Evolutionary conservation across 2,888 invertebrate genomes (phyloP).

Genomic region (Philopedon plagiatum): DNA sequence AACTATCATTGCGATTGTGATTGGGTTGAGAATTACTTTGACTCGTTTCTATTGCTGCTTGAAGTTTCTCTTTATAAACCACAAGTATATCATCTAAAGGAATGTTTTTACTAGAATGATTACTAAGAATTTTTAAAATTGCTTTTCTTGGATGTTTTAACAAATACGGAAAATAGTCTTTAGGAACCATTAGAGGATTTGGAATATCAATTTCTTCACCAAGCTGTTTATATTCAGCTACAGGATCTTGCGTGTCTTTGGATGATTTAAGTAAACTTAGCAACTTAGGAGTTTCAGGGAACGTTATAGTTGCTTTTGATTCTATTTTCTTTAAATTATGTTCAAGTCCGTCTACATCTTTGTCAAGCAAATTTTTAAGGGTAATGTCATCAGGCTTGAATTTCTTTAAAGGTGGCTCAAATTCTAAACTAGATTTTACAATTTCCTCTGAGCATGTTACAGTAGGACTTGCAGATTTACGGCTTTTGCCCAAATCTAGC

Average conservation of each 20-base stretch:
- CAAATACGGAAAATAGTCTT: conserved; percentile 80
- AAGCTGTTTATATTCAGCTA: conserved; percentile 80
- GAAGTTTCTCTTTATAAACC: conserved; percentile 48
- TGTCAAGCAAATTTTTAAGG: conserved; percentile 71
- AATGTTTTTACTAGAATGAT: conserved; percentile 70
- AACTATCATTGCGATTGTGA: not conserved
- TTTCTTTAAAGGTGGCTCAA: conserved; percentile 70
- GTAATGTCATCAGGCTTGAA: conserved; percentile 70
- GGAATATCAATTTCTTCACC: conserved; percentile 81
- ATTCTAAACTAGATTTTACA: conserved; percentile 68
- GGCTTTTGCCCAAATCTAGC: conserved; percentile 77
- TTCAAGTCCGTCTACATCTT: conserved; percentile 64
- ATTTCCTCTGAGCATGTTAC: conserved; percentile 83
- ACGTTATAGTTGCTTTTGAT: conserved; percentile 53
- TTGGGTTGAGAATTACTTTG: conserved; percentile 71
- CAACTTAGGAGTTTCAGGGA: conserved; percentile 63
- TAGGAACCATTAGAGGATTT: conserved; percentile 86
- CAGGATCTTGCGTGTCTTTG: conserved; percentile 73
- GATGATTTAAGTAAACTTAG: conserved; percentile 68
- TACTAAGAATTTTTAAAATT: conserved; percentile 81
- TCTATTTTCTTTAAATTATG: conserved; percentile 26
- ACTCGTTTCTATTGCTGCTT: conserved; percentile 45
- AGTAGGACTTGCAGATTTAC: conserved; percentile 80
- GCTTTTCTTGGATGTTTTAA: conserved; percentile 81
- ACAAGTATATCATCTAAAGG: conserved; percentile 48